phyloP scores from a whole-genome alignment of 1,140 invertebrate genomes.

The Drosophila aff. region DNA sequence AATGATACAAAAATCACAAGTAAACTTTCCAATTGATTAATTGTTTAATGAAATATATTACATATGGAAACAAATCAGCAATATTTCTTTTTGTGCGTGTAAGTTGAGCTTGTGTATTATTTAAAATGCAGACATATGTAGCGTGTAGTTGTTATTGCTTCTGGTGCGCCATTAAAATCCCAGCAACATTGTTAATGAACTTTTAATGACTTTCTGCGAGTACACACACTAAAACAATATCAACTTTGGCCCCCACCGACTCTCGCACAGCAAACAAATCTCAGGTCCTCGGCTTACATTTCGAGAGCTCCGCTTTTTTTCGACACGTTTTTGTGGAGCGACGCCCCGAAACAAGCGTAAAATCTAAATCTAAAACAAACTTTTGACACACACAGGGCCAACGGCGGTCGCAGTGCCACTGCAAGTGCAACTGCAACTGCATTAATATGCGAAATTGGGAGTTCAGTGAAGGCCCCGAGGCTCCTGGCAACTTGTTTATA shows the following conservation, averaged over 20 bases:
- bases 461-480: conserved; percentile 29
- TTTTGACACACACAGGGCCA: conserved; percentile 23
- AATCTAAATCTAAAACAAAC: conserved; percentile 62
- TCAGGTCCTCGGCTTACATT: conserved; percentile 47
- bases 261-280: conserved; percentile 41
- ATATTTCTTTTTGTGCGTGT: conserved; percentile 4
- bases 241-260: conserved; percentile 21
- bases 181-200: conserved; percentile 84
- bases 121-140: conserved; percentile 74
- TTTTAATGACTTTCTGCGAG: conserved; percentile 82
- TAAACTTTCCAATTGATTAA: too few species aligned
- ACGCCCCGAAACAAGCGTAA: conserved; percentile 66
- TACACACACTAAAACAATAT: conserved; percentile 43
- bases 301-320: conserved; percentile 4
- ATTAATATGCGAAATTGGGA: conserved; percentile 59
- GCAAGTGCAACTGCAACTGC: conserved; percentile 40
- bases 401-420: conserved; percentile 20
- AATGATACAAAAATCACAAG: too few species aligned
- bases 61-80: background rate
- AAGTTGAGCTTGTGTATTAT: conserved; percentile 59
- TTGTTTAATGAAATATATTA: background rate
- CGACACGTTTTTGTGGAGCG: conserved; percentile 53
- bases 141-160: conserved; percentile 50
- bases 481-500: conserved; percentile 63
- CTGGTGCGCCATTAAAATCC: conserved; percentile 66